Evolutionary conservation across 2,113 vertebrate genomes (phyloP).

Genomic region (crab-eating macaque (Macaca fascicularis)): T2T-MFA8v1.1 NC_088385.1:20881501-20882000

Average conservation of each 20-base stretch:
- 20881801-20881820: conserved; percentile 27
- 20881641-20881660: background rate
- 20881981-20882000: conserved; percentile 23
- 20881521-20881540: background rate
- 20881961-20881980: conserved; percentile 18
- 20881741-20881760: background rate
- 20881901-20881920: background rate
- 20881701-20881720: conserved; percentile 51
- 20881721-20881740: background rate
- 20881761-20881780: background rate
- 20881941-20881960: background rate
- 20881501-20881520: background rate
- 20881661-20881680: background rate
- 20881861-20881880: background rate
- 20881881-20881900: background rate
- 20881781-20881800: conserved; percentile 13
- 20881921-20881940: background rate
- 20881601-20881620: background rate
- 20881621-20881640: conserved; percentile 27
- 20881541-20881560: conserved; percentile 23
- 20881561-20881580: background rate
- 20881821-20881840: background rate
- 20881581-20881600: background rate
- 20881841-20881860: conserved; percentile 24
- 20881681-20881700: background rate